These are phyloP conservation scores for Triplophysa yarkandensis DNA, from an alignment of 2,797 vertebrate species.

Conservation along the genomic window DNA sequence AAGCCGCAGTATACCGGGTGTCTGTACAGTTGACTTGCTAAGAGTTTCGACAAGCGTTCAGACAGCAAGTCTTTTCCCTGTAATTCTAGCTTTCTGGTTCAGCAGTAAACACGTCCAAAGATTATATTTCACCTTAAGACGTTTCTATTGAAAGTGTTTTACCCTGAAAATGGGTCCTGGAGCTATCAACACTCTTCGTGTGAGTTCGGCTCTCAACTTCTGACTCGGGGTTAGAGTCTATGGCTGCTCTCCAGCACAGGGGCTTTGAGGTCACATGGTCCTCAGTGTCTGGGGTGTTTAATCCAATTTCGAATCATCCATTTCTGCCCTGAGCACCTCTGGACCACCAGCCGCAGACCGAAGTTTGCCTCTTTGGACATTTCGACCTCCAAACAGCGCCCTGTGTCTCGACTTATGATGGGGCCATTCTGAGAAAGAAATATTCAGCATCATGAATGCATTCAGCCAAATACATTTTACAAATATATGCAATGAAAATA, in stretches of 20 bases:
- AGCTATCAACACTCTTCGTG: constrained; percentile 51
- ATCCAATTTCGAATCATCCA: constrained; percentile 99
- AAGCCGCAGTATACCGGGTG: neutral
- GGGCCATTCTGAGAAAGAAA: constrained; percentile 83
- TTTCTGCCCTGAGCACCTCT: constrained; percentile 96
- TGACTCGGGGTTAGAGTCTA: constrained; percentile 20
- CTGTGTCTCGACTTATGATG: constrained; percentile 93
- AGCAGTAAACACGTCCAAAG: constrained; percentile 53
- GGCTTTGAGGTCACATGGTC: constrained; percentile 24
- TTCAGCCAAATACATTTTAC: neutral
- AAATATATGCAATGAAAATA: neutral
- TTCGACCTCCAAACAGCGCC: constrained; percentile 94
- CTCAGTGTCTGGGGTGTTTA: constrained; percentile 88
- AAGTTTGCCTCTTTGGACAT: constrained; percentile 97
- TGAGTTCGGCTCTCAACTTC: constrained; percentile 14
- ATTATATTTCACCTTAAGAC: constrained; percentile 65
- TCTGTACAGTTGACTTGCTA: constrained; percentile 9
- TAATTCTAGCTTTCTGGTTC: constrained; percentile 48
- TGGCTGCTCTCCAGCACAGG: constrained; percentile 40
- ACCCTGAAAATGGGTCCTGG: constrained; percentile 58
- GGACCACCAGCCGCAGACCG: constrained; percentile 91
- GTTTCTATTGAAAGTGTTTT: constrained; percentile 55
- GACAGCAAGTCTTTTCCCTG: constrained; percentile 27
- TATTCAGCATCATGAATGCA: neutral
- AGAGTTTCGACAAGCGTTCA: constrained; percentile 1